Percentiles rank a stretch among this genome's conserved stretches.
phyloP scores from a whole-genome alignment of 1,140 invertebrate species.

The Drosophila sp. region DNA sequence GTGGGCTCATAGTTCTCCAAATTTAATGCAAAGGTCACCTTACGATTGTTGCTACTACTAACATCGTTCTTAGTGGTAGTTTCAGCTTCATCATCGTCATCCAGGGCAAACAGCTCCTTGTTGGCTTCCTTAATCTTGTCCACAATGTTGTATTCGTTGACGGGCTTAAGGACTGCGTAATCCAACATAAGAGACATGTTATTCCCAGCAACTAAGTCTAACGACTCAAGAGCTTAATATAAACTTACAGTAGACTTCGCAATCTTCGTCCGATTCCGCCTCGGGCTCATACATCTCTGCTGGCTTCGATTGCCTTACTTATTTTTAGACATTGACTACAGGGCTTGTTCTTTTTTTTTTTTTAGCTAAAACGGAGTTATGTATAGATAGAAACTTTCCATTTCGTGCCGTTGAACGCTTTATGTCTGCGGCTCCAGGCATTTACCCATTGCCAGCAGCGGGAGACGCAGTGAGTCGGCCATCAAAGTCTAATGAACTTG shows the following conservation, averaged over 20 bases:
- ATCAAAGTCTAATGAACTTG: constrained; percentile 80
- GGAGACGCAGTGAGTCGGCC: constrained; percentile 30
- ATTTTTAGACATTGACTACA: constrained; percentile 65
- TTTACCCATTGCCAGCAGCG: constrained; percentile 14
- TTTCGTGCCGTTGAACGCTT: constrained; percentile 65
- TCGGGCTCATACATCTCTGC: constrained; percentile 91
- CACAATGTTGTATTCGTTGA: constrained; percentile 84
- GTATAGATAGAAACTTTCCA: constrained; percentile 66
- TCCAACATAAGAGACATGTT: constrained; percentile 66
- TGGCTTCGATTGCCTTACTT: constrained; percentile 39
- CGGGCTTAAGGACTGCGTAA: constrained; percentile 79
- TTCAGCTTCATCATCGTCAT: constrained; percentile 14
- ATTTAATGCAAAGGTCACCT: constrained; percentile 77
- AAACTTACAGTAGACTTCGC: constrained; percentile 88
- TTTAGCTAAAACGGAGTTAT: constrained; percentile 58
- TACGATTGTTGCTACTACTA: constrained; percentile 32
- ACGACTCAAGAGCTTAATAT: constrained; percentile 12
- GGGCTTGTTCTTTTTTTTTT: too few relatives aligned
- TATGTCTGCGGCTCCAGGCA: constrained; percentile 5
- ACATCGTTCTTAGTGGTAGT: constrained; percentile 4
- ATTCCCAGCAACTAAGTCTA: constrained; percentile 1
- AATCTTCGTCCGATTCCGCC: constrained; percentile 96
- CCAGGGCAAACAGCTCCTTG: constrained; percentile 72
- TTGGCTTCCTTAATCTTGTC: constrained; percentile 84
- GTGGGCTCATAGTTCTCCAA: constrained; percentile 78